Percentiles rank a stretch among this genome's conserved stretches.
These are phyloP conservation scores for Corythornis madagascariensis DNA, from an alignment of 2,113 vertebrate species.

Conservation along the genomic window DNA sequence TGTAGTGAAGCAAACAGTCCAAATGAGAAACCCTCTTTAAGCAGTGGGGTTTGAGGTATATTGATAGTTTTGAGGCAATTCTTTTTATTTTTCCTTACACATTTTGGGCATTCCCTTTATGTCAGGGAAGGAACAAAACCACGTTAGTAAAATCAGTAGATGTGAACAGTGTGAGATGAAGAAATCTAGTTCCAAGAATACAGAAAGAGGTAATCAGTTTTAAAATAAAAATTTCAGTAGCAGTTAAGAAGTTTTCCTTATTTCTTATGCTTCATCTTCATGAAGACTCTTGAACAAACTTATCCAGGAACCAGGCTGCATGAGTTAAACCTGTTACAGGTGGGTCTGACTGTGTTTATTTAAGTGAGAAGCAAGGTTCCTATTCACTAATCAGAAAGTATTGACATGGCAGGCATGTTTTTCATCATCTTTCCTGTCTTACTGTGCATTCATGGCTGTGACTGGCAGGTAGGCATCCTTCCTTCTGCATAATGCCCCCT, in stretches of 20 bases:
- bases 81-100: neutral
- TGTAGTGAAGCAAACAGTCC: neutral
- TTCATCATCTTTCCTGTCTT: neutral
- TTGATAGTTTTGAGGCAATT: neutral
- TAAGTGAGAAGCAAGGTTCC: neutral
- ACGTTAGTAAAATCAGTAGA: neutral
- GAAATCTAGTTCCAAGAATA: neutral
- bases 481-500: neutral
- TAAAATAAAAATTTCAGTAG: neutral
- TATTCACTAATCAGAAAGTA: neutral
- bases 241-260: neutral
- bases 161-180: neutral
- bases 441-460: neutral
- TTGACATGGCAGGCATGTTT: neutral
- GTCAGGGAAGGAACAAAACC: neutral
- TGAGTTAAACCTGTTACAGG: neutral
- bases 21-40: neutral
- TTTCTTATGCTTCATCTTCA: neutral
- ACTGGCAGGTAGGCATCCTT: neutral
- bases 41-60: neutral
- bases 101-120: neutral
- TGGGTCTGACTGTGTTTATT: neutral
- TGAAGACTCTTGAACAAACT: neutral
- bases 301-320: neutral
- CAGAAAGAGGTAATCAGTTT: neutral